A percentile compares a stretch with the other conserved stretches of the same genome.
phyloP scores from a whole-genome alignment of 2,888 invertebrate species.

The Gastrophysa polygoni region DNA sequence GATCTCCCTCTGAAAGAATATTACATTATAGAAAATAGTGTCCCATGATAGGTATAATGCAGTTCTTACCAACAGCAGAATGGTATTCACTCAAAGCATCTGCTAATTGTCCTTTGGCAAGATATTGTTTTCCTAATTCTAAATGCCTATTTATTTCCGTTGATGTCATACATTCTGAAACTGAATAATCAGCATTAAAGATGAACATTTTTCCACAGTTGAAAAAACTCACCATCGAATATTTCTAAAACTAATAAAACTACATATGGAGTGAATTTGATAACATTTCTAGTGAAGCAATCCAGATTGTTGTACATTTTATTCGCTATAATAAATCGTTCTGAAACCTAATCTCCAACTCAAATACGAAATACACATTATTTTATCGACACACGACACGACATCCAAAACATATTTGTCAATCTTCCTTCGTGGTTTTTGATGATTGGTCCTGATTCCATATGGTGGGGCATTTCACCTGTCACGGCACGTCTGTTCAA shows the following conservation, averaged over 20 bases:
- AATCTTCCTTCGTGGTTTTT: constrained; percentile 23
- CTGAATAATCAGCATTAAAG: constrained; percentile 57
- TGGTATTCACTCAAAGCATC: constrained; percentile 98
- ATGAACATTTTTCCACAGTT: constrained; percentile 13
- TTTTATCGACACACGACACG: background rate
- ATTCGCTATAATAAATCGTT: constrained; percentile 31
- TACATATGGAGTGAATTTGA: constrained; percentile 71
- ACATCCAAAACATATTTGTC: background rate
- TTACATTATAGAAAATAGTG: background rate
- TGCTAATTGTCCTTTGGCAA: constrained; percentile 90
- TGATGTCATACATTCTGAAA: constrained; percentile 72
- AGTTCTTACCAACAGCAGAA: constrained; percentile 84
- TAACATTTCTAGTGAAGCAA: constrained; percentile 59
- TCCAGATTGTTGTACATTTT: constrained; percentile 63
- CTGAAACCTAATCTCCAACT: constrained; percentile 3
- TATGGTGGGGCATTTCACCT: background rate
- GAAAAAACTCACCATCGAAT: constrained; percentile 67
- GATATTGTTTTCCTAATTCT: constrained; percentile 89
- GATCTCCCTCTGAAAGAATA: constrained; percentile 83
- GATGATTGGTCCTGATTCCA: background rate
- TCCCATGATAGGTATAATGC: background rate
- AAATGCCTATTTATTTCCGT: constrained; percentile 91
- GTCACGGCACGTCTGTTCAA: no score
- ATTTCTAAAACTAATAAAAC: constrained; percentile 71
- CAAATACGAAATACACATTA: constrained; percentile 26